These are phyloP conservation scores for Trachelus troglodyta DNA, from an alignment of 2,888 invertebrate species.

Conservation along the genomic window DNA sequence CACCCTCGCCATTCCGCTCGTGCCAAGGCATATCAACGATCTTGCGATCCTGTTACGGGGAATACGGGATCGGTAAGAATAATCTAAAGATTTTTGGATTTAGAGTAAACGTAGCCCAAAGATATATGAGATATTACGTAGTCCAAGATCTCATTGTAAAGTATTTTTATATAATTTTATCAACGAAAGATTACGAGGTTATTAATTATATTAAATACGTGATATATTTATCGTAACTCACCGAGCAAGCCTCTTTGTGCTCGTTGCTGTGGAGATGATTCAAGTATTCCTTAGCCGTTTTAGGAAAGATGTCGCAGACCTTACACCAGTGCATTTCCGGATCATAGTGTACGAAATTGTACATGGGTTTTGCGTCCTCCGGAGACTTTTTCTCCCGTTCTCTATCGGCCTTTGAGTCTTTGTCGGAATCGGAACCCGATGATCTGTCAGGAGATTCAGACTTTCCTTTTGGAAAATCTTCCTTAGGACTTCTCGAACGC, in stretches of 20 bases:
- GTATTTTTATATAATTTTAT: neutral
- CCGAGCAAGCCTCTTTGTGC: slow-evolving; percentile 73
- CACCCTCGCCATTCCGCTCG: slow-evolving; percentile 70
- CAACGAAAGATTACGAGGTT: neutral
- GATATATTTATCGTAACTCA: slow-evolving; percentile 42
- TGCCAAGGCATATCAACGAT: slow-evolving; percentile 83
- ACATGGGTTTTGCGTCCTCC: slow-evolving; percentile 67
- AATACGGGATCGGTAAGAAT: slow-evolving; percentile 35
- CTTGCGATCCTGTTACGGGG: slow-evolving; percentile 68
- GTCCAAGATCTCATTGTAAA: neutral
- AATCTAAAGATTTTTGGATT: neutral
- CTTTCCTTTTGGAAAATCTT: slow-evolving; percentile 57
- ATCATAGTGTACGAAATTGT: slow-evolving; percentile 87
- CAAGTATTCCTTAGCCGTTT: slow-evolving; percentile 86
- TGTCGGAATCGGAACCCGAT: slow-evolving; percentile 51
- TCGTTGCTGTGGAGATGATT: slow-evolving; percentile 84
- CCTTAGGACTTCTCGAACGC: slow-evolving; percentile 57
- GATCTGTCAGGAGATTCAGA: slow-evolving; percentile 52
- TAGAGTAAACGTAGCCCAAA: neutral
- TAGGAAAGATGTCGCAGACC: slow-evolving; percentile 86
- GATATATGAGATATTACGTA: neutral
- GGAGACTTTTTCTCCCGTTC: slow-evolving; percentile 45
- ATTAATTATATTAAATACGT: neutral
- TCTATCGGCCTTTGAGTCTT: slow-evolving; percentile 50
- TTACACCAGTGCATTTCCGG: slow-evolving; percentile 93